A percentile compares a stretch with the other conserved stretches of the same genome.
These are phyloP conservation scores for Taphrorychus bicolor DNA, from an alignment of 2,888 invertebrate species.

Conservation along the genomic window DNA sequence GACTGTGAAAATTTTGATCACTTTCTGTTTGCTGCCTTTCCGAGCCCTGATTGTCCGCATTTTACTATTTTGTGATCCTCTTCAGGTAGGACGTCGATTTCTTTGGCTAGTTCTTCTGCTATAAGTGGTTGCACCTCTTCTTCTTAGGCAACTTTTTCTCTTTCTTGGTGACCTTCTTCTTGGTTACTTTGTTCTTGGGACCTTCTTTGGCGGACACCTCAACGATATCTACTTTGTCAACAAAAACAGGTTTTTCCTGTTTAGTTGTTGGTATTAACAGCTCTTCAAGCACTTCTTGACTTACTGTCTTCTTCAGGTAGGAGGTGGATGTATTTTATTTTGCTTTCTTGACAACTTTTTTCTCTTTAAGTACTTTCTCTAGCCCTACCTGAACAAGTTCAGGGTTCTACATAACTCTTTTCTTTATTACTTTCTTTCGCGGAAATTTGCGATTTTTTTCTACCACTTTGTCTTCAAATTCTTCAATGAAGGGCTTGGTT, in stretches of 20 bases:
- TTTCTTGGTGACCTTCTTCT: conserved; percentile 36
- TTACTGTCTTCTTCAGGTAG: conserved; percentile 47
- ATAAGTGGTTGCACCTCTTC: conserved; percentile 31
- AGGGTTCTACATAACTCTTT: conserved; percentile 57
- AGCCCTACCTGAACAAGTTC: conserved; percentile 58
- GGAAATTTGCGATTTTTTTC: conserved; percentile 48
- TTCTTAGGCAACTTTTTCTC: conserved; percentile 38
- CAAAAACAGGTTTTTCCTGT: conserved; percentile 27
- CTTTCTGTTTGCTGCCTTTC: conserved; percentile 52
- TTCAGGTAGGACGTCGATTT: conserved; percentile 54
- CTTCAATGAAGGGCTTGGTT: conserved; percentile 46
- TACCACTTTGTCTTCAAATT: conserved; percentile 46
- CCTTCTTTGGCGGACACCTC: conserved; percentile 47
- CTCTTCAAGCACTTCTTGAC: conserved; percentile 53
- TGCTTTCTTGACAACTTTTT: conserved; percentile 59
- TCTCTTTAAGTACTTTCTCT: conserved; percentile 60
- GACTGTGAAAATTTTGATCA: conserved; percentile 55
- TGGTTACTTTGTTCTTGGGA: conserved; percentile 38
- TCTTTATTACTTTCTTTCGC: conserved; percentile 54
- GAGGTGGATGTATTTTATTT: conserved; percentile 52
- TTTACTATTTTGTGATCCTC: conserved; percentile 48
- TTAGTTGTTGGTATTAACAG: conserved; percentile 46
- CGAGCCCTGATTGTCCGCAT: conserved; percentile 58
- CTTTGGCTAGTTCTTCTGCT: conserved; percentile 58
- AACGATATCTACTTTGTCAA: conserved; percentile 35